phyloP scores from a whole-genome alignment of 92 coral and sea anemone genomes.

The Ricordea florida region DNA sequence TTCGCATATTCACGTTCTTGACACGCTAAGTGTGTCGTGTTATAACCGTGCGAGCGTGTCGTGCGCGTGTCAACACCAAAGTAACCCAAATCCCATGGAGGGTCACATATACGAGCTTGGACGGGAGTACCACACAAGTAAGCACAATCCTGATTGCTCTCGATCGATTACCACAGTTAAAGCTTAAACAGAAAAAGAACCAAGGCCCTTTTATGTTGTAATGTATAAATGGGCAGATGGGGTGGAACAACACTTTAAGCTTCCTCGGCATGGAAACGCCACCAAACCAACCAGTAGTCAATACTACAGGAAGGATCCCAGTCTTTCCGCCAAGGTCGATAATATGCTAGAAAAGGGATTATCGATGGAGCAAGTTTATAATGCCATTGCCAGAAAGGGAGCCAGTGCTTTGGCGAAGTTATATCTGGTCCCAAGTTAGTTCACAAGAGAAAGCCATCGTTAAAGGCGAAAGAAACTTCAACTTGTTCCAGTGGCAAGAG shows the following conservation, averaged over 20 bases:
- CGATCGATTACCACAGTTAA: slow-evolving; percentile 41
- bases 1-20: too few relatives aligned
- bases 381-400: slow-evolving; percentile 31
- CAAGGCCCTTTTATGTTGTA: slow-evolving; percentile 28
- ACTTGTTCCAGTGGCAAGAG: slow-evolving; percentile 12
- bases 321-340: slow-evolving; percentile 27
- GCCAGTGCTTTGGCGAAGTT: slow-evolving; percentile 35
- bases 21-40: too few relatives aligned
- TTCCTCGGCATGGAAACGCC: slow-evolving; percentile 61
- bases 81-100: too few relatives aligned
- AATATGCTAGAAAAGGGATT: slow-evolving; percentile 19
- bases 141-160: slow-evolving; percentile 50
- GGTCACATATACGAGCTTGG: slow-evolving; percentile 46
- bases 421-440: slow-evolving; percentile 44
- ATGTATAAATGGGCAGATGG: slow-evolving; percentile 54
- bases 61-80: too few relatives aligned
- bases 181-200: slow-evolving; percentile 14
- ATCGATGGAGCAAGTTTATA: slow-evolving; percentile 41
- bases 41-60: too few relatives aligned
- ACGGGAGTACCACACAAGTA: slow-evolving; percentile 45
- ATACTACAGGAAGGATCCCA: slow-evolving; percentile 52
- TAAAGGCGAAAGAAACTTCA: slow-evolving; percentile 34
- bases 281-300: slow-evolving; percentile 38
- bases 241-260: slow-evolving; percentile 24
- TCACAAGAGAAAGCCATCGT: slow-evolving; percentile 43